These are phyloP conservation scores for Gobionotothen gibberifrons DNA, from an alignment of 2,797 vertebrate genomes.

Conservation along the genomic window DNA sequence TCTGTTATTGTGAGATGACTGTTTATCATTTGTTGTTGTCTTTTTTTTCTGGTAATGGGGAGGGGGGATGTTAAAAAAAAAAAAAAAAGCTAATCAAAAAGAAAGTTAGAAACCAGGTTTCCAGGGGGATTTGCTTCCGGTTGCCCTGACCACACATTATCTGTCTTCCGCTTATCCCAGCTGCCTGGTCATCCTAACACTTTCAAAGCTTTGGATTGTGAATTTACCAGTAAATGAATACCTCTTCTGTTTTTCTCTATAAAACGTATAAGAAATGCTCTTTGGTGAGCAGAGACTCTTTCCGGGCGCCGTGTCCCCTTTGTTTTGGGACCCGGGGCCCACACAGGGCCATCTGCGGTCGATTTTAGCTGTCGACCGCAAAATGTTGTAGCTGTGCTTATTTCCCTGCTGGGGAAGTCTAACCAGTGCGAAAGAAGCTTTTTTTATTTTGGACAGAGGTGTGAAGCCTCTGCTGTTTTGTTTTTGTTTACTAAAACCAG, in stretches of 20 bases:
- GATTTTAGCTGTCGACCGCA: constrained; percentile 57
- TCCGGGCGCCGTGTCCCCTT: constrained; percentile 47
- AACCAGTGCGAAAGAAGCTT: constrained; percentile 83
- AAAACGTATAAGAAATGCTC: constrained; percentile 82
- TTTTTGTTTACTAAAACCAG: constrained; percentile 85
- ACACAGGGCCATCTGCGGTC: constrained; percentile 65
- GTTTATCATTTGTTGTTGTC: constrained; percentile 64
- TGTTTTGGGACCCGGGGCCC: constrained; percentile 48
- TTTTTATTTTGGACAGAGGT: constrained; percentile 66
- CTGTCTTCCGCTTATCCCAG: constrained; percentile 83
- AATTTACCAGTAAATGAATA: constrained; percentile 85
- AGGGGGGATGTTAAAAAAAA: constrained; percentile 8
- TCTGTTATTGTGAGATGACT: constrained; percentile 83
- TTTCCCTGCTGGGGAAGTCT: constrained; percentile 75
- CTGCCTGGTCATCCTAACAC: constrained; percentile 76
- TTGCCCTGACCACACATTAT: constrained; percentile 73
- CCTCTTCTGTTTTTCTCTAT: constrained; percentile 80
- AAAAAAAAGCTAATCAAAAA: constrained; percentile 66
- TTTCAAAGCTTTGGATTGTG: constrained; percentile 81
- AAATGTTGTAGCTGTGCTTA: constrained; percentile 79
- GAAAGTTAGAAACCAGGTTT: constrained; percentile 81
- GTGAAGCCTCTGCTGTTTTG: constrained; percentile 64
- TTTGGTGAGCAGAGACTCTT: constrained; percentile 79
- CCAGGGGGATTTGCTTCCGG: constrained; percentile 83
- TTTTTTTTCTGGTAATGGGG: constrained; percentile 65